Evolutionary conservation across 2,797 vertebrate genomes (phyloP).

Genomic region (Typhlichthys eigenmanni): DNA sequence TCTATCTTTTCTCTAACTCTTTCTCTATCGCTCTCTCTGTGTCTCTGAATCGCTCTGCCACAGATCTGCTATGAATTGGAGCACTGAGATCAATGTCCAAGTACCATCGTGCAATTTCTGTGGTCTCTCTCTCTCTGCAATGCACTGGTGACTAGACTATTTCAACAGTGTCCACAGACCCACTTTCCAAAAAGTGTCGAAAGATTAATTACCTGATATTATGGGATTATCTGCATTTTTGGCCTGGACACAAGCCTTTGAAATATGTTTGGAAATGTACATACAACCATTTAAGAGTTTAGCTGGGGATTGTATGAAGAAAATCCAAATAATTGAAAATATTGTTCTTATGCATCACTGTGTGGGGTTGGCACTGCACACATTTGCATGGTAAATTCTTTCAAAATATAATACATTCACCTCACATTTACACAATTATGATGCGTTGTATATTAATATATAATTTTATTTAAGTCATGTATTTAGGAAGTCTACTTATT

Average conservation of each 20-base stretch:
- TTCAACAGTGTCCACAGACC: slow-evolving; percentile 43
- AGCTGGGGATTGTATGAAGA: not conserved
- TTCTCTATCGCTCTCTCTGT: slow-evolving; percentile 19
- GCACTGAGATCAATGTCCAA: slow-evolving; percentile 58
- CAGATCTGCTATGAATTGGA: slow-evolving; percentile 61
- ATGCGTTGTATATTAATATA: no score
- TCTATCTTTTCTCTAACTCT: slow-evolving; percentile 3
- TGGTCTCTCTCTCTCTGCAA: slow-evolving; percentile 38
- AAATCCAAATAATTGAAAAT: not conserved
- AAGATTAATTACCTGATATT: no score
- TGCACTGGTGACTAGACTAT: slow-evolving; percentile 58
- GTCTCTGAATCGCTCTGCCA: slow-evolving; percentile 54
- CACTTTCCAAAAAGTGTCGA: slow-evolving; percentile 40
- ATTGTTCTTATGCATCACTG: not conserved
- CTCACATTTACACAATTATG: no score
- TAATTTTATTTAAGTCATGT: no score
- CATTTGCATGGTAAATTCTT: not conserved
- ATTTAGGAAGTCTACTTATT: not conserved
- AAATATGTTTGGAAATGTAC: slow-evolving; percentile 6
- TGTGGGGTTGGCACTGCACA: slow-evolving; percentile 14
- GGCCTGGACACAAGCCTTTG: slow-evolving; percentile 20
- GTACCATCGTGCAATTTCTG: slow-evolving; percentile 65
- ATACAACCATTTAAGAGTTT: not conserved
- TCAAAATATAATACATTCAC: not conserved
- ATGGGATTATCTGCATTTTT: slow-evolving; percentile 24